phyloP scores from a whole-genome alignment of 2,113 vertebrate species.

The Etheostoma cragini region DNA sequence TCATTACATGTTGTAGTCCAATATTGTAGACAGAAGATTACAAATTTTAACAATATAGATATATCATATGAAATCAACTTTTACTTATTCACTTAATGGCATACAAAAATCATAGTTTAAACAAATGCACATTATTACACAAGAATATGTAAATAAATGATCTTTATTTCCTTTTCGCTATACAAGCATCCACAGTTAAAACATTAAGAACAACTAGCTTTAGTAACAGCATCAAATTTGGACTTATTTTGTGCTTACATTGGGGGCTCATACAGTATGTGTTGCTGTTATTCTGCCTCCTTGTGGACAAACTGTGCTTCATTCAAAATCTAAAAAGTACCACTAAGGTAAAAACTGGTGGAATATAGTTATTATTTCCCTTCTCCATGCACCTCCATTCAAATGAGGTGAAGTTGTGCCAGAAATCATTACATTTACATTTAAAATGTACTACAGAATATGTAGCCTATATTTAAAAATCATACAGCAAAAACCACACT shows the following conservation, averaged over 20 bases:
- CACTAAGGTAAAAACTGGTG: not conserved
- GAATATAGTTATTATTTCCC: not conserved
- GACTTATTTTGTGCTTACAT: not conserved
- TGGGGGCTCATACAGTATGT: not conserved
- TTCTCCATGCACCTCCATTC: not conserved
- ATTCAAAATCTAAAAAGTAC: not conserved
- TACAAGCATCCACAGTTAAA: not conserved
- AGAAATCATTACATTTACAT: not conserved
- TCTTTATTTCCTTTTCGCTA: not conserved
- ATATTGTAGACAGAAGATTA: not conserved
- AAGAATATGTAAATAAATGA: not conserved
- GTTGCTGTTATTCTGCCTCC: conserved; percentile 53
- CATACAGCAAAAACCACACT: conserved; percentile 10
- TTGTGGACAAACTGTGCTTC: conserved; percentile 48
- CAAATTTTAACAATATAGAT: not conserved
- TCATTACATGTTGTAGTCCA: not conserved
- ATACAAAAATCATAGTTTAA: not conserved
- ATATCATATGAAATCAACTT: not conserved
- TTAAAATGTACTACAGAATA: not conserved
- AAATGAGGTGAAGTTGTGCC: not conserved
- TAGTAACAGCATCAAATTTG: not conserved
- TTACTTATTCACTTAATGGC: not conserved
- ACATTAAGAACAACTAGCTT: not conserved
- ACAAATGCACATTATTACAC: not conserved
- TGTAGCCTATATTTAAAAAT: not conserved